phyloP scores from a whole-genome alignment of 2,113 vertebrate species.

The Phylloscopus trochilus region DNA sequence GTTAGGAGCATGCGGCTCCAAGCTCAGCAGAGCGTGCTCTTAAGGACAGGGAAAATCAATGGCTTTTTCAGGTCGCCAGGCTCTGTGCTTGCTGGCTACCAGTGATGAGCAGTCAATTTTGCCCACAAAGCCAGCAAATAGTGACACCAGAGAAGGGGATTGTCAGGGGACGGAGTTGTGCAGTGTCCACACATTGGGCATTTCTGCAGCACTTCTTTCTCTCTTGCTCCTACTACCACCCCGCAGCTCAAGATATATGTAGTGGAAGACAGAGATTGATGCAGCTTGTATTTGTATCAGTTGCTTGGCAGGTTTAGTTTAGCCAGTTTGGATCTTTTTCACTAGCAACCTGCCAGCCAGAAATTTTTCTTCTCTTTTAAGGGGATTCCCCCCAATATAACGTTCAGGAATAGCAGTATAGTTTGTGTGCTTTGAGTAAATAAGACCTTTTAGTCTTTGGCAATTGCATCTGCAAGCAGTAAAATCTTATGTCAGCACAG shows the following conservation, averaged over 20 bases:
- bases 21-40: conserved; percentile 27
- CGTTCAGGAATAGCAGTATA: not conserved
- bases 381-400: not conserved
- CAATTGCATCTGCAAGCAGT: conserved; percentile 39
- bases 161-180: not conserved
- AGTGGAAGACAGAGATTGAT: not conserved
- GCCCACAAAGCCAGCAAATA: not conserved
- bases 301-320: conserved; percentile 6
- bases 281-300: not conserved
- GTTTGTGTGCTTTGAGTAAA: conserved; percentile 34
- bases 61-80: not conserved
- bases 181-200: fast-evolving
- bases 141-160: not conserved
- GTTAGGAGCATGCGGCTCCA: not conserved
- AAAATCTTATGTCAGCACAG: conserved; percentile 33
- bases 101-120: not conserved
- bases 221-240: not conserved
- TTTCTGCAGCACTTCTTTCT: not conserved
- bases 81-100: not conserved
- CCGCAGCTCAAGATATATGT: not conserved
- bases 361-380: not conserved
- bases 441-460: conserved; percentile 50
- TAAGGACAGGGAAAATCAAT: conserved; percentile 34
- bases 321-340: conserved; percentile 4
- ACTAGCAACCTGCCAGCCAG: not conserved